Evolutionary conservation across 2,888 invertebrate genomes (phyloP).

Genomic region (Syrista parreyssii): DNA sequence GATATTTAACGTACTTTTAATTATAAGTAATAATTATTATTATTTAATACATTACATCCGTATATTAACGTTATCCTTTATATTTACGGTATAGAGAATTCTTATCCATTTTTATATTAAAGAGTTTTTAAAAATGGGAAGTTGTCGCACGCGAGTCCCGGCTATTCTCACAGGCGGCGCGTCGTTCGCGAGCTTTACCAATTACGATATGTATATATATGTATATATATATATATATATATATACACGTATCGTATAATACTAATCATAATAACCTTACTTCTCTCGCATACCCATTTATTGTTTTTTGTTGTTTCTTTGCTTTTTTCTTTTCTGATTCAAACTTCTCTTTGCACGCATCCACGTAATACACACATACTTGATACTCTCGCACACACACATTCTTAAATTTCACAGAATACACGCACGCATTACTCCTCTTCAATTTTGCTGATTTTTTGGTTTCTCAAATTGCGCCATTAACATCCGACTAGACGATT

Average conservation of each 20-base stretch:
- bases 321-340: slow-evolving; percentile 4
- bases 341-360: slow-evolving; percentile 3
- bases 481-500: background rate
- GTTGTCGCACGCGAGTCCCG: slow-evolving; percentile 11
- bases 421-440: slow-evolving; percentile 12
- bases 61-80: slow-evolving; percentile 23
- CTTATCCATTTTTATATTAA: slow-evolving; percentile 22
- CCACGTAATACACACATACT: slow-evolving; percentile 5
- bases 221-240: background rate
- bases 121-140: slow-evolving; percentile 19
- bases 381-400: slow-evolving; percentile 15
- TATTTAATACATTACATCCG: slow-evolving; percentile 32
- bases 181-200: background rate
- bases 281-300: background rate
- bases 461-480: background rate
- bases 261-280: background rate
- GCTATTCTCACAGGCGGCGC: background rate
- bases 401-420: slow-evolving; percentile 14
- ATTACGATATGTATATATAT: background rate
- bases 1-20: slow-evolving; percentile 22
- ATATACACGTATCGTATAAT: background rate
- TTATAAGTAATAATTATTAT: slow-evolving; percentile 26
- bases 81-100: slow-evolving; percentile 21
- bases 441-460: slow-evolving; percentile 3
- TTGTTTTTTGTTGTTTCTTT: slow-evolving; percentile 4